Conservation (phyloP, 2,888 invertebrate genomes). For the Macrophya alboannulata region DNA sequence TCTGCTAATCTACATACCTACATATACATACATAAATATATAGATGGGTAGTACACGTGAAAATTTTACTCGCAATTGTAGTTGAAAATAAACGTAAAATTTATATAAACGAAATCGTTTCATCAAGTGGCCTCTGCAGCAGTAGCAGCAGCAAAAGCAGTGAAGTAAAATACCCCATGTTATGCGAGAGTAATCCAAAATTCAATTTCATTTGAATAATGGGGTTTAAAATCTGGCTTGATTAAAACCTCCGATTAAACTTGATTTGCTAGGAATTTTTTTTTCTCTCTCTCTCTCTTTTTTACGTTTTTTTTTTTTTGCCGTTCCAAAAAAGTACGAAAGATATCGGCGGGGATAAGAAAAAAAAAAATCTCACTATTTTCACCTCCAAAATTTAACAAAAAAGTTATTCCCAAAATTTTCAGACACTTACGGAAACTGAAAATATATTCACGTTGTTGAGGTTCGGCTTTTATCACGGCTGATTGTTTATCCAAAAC, state of each 20-base stretch:
- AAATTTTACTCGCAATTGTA: background rate
- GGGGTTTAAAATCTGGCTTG: conserved; percentile 26
- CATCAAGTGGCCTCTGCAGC: background rate
- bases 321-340: background rate
- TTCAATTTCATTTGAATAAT: conserved; percentile 45
- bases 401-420: too few relatives aligned
- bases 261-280: background rate
- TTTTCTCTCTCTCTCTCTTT: too few relatives aligned
- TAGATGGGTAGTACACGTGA: background rate
- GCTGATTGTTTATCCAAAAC: background rate
- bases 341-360: background rate
- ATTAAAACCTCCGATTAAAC: conserved; percentile 38
- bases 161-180: background rate
- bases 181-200: conserved; percentile 32
- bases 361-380: too few relatives aligned
- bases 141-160: background rate
- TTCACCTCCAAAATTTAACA: background rate
- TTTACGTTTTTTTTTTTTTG: background rate
- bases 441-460: background rate
- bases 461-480: background rate
- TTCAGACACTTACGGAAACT: background rate
- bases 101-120: background rate
- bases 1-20: too few relatives aligned
- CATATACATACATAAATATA: too few relatives aligned
- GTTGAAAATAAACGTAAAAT: background rate